Percentiles rank a stretch among this genome's conserved stretches.
Conservation (phyloP, 2,797 vertebrate genomes). For the Sebastiscus albofasciatus region DNA sequence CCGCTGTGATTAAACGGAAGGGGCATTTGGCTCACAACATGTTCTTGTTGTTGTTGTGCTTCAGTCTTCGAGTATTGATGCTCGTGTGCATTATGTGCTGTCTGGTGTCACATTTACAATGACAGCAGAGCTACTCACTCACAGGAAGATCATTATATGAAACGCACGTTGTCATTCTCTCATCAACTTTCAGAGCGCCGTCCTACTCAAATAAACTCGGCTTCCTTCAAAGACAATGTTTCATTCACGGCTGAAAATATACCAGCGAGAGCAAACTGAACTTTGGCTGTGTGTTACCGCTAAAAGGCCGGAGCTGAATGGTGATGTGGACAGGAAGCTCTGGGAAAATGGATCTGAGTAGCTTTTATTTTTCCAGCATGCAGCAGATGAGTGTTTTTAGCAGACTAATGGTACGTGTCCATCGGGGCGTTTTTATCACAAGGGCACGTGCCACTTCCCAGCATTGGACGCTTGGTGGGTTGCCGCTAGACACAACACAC, state of each 20-base stretch:
- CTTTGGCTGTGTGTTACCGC: not conserved
- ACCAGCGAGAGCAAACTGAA: not conserved
- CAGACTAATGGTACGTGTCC: not conserved
- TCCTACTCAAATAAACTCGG: not conserved
- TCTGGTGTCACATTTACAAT: slow-evolving; percentile 23
- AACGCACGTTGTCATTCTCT: not conserved
- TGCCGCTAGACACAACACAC: too few relatives aligned
- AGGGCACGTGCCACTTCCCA: too few relatives aligned
- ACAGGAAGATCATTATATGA: not conserved
- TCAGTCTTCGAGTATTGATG: slow-evolving; percentile 12
- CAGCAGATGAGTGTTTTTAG: not conserved
- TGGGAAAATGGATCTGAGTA: not conserved
- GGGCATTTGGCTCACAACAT: slow-evolving; percentile 49
- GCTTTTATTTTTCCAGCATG: slow-evolving; percentile 7
- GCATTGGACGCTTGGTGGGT: too few relatives aligned
- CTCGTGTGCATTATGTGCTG: slow-evolving; percentile 25
- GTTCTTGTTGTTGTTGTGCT: slow-evolving; percentile 43
- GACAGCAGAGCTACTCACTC: not conserved
- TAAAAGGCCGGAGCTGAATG: not conserved
- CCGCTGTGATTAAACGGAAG: slow-evolving; percentile 56
- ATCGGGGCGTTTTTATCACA: too few relatives aligned
- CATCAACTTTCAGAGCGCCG: not conserved
- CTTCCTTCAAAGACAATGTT: not conserved
- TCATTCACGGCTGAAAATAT: not conserved
- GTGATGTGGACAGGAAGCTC: not conserved